These are phyloP conservation scores for Pelecanoides urinatrix DNA, from an alignment of 2,113 vertebrate genomes.

Conservation along the genomic window DNA sequence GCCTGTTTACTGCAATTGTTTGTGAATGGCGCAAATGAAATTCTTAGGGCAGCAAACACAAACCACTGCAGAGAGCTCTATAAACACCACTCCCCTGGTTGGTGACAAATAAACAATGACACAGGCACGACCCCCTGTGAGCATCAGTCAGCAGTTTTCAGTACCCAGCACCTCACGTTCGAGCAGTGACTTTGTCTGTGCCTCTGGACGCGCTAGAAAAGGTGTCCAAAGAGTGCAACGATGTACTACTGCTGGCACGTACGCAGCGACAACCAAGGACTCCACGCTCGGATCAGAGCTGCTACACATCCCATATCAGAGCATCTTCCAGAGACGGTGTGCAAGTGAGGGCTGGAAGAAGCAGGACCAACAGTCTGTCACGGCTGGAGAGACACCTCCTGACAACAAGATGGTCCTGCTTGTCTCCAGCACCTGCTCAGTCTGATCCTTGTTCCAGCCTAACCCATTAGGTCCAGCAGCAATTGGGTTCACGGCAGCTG, in stretches of 20 bases:
- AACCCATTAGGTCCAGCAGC: neutral
- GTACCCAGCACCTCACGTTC: neutral
- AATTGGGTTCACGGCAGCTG: neutral
- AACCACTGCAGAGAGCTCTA: neutral
- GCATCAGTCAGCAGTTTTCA: neutral
- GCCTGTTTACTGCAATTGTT: neutral
- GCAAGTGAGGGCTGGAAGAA: neutral
- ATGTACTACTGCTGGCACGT: neutral
- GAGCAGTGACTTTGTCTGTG: neutral
- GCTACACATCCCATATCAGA: neutral
- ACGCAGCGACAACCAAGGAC: neutral
- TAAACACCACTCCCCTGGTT: neutral
- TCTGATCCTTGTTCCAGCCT: neutral
- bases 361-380: neutral
- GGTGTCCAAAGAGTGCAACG: neutral
- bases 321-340: neutral
- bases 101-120: neutral
- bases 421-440: neutral
- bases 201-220: neutral
- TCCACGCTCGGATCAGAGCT: neutral
- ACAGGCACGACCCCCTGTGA: neutral
- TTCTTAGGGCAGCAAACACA: neutral
- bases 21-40: neutral
- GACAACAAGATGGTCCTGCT: neutral
- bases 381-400: neutral